These are phyloP conservation scores for Xanthorhoe spadicearia DNA, from an alignment of 2,888 invertebrate genomes.

Conservation along the genomic window DNA sequence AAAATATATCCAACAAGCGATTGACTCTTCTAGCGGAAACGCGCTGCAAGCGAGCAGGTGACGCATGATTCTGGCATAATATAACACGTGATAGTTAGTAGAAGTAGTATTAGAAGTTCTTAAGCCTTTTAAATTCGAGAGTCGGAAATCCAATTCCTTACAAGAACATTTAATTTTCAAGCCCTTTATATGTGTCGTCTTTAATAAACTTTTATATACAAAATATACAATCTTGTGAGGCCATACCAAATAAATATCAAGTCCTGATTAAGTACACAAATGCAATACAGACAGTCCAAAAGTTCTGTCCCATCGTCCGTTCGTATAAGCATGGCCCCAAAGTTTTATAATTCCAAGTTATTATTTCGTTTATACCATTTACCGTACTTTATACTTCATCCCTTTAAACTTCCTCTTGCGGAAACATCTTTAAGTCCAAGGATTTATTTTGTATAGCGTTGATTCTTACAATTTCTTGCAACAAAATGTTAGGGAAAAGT, in stretches of 20 bases:
- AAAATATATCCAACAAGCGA: no score
- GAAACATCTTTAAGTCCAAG: constrained; percentile 2
- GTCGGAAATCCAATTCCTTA: no score
- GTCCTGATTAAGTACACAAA: not conserved
- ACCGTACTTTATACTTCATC: constrained; percentile 1
- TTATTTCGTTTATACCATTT: not conserved
- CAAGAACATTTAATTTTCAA: no score
- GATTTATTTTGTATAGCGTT: constrained; percentile 7
- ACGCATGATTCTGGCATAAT: no score
- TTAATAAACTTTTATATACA: no score
- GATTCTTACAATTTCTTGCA: not conserved
- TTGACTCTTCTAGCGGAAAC: no score
- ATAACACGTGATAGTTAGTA: no score
- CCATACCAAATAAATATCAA: not conserved
- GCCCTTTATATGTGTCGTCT: no score
- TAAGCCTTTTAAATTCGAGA: no score
- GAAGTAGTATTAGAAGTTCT: no score
- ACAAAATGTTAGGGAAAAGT: not conserved
- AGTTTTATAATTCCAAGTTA: not conserved
- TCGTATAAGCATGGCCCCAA: not conserved
- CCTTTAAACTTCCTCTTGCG: not conserved
- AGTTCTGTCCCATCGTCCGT: not conserved
- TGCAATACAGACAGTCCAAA: not conserved
- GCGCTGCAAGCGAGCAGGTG: no score
- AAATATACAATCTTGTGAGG: no score